These are phyloP conservation scores for Gasteruption jaculator DNA, from an alignment of 2,888 invertebrate species.

Conservation along the genomic window DNA sequence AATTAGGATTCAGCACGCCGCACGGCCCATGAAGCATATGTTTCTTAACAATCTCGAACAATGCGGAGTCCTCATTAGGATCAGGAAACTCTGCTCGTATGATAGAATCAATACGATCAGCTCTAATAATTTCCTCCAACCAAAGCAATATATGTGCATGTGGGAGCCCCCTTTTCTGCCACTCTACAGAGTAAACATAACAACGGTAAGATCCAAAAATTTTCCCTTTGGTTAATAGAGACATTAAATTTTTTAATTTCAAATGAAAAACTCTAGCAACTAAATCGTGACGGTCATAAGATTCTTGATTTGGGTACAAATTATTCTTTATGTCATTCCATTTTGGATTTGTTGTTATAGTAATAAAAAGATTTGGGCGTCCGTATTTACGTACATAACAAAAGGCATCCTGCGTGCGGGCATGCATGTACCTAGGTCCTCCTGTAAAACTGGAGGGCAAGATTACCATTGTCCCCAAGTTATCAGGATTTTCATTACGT, in stretches of 20 bases:
- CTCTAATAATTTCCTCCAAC: slow-evolving; percentile 26
- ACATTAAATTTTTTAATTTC: slow-evolving; percentile 27
- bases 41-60: slow-evolving; percentile 26
- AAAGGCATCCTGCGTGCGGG: slow-evolving; percentile 41
- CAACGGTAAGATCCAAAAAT: slow-evolving; percentile 28
- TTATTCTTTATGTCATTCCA: slow-evolving; percentile 35
- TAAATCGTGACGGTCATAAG: slow-evolving; percentile 31
- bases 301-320: slow-evolving; percentile 24
- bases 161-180: slow-evolving; percentile 39
- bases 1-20: slow-evolving; percentile 33
- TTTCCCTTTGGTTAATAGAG: slow-evolving; percentile 23
- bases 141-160: slow-evolving; percentile 33
- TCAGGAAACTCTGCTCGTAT: slow-evolving; percentile 44
- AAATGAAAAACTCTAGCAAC: slow-evolving; percentile 30
- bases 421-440: slow-evolving; percentile 43
- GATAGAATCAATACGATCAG: slow-evolving; percentile 32
- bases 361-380: slow-evolving; percentile 42
- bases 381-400: slow-evolving; percentile 42
- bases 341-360: slow-evolving; percentile 40
- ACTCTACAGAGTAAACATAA: slow-evolving; percentile 30
- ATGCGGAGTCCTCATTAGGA: slow-evolving; percentile 26
- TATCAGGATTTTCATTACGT: slow-evolving; percentile 27
- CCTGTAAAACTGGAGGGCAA: slow-evolving; percentile 34
- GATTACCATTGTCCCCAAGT: slow-evolving; percentile 31
- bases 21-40: slow-evolving; percentile 43